Evolutionary conservation across 1,140 invertebrate genomes (phyloP), one percentile per base, ranked within the genome.

Genomic region (Monomorium pharaonis): DNA sequence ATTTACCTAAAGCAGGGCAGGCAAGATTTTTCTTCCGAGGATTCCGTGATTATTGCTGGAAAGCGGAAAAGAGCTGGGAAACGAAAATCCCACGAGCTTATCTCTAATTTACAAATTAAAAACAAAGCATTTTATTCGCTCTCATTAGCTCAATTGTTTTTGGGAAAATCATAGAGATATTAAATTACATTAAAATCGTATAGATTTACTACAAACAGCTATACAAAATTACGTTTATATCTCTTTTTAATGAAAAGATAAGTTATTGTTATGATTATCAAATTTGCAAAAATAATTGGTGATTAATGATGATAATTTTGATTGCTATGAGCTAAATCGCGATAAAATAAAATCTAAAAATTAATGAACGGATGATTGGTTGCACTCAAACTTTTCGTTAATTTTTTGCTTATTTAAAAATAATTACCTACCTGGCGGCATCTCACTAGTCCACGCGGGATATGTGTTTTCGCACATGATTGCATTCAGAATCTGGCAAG

Each of bases 21-120:
- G 10, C 65, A 37, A 33, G 51, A 83, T 83, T 72, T 81, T 54
- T 37, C 18, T 70, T 30, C 10, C 24, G 6, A 78, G n/a, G 14
- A 49, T 67, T 78, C 5, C 77, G 21, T 30, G 44, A 70, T 65
- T 65, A 78, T 49, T 78, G 60, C 56, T 47, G 18, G 16, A 81
- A 56, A 18, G 27, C 24, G 37, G 24, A 21, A 27, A 18, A 72
- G 65, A n/a, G 60, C 56, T 47, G 18, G 16, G 70, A 56, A 18
- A 42, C 24, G 37, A 37, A 21, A 56, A 72, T 72, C 16, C 58
- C 37, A 44, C 44, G 16, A 37, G 44, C 18, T n/a, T 56, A 70
- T 30, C 7, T 81, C 63, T 51, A 78, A 65, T 51, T 65, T 78
- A n/a, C n/a, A n/a, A n/a, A n/a, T n/a, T n/a, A n/a, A n/a, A n/a